phyloP scores from a whole-genome alignment of 2,797 vertebrate genomes.

The Lagorchestes hirsutus region DNA sequence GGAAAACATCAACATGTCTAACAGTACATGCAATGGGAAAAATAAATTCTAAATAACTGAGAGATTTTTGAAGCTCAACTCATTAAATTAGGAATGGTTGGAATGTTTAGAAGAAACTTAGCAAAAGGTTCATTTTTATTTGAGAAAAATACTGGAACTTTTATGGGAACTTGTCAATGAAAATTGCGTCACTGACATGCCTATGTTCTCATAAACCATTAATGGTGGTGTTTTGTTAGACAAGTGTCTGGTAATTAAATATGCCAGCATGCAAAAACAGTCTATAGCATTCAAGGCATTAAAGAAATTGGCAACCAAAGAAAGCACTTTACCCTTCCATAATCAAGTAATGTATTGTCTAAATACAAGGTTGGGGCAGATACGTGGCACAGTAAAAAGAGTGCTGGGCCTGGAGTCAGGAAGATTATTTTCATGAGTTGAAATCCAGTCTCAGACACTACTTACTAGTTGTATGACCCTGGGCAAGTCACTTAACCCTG shows the following conservation, averaged over 20 bases:
- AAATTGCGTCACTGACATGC: conserved; percentile 65
- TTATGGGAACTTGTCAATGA: conserved; percentile 74
- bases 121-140: conserved; percentile 50
- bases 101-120: conserved; percentile 50
- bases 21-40: background rate
- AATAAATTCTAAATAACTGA: background rate
- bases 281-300: conserved; percentile 58
- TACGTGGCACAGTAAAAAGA: background rate
- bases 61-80: background rate
- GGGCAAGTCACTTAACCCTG: background rate
- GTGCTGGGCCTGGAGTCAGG: background rate
- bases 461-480: background rate
- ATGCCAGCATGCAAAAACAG: conserved; percentile 58
- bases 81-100: background rate
- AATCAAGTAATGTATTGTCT: background rate
- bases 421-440: background rate
- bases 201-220: conserved; percentile 73
- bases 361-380: background rate
- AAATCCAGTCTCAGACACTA: background rate
- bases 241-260: conserved; percentile 69
- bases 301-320: conserved; percentile 52
- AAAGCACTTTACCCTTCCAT: conserved; percentile 40
- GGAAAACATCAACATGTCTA: background rate
- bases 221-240: conserved; percentile 63
- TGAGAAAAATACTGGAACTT: conserved; percentile 62